Conservation (phyloP, 2,797 vertebrate genomes). For the Tarsius wallacei region DNA sequence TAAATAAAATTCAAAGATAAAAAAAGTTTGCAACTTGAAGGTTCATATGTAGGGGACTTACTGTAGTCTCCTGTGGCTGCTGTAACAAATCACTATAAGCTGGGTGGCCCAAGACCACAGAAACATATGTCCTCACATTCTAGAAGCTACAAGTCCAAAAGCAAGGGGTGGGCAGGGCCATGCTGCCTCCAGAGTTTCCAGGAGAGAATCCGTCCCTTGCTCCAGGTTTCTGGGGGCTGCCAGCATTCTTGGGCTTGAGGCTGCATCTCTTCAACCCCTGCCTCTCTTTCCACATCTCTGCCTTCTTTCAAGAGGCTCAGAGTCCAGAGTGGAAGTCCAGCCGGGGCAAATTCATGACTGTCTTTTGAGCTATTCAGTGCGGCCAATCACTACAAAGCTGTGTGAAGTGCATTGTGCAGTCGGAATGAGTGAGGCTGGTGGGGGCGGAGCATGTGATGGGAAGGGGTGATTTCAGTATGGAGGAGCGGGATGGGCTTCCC, state of each 20-base stretch:
- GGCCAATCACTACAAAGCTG: no score
- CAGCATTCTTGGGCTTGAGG: not conserved
- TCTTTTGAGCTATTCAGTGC: not conserved
- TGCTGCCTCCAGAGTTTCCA: not conserved
- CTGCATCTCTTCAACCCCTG: not conserved
- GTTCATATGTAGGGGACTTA: no score
- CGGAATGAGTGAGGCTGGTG: not conserved
- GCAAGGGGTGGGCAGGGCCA: not conserved
- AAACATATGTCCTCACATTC: not conserved
- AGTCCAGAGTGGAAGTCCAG: not conserved
- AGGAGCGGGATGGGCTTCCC: not conserved
- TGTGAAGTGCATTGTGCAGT: not conserved
- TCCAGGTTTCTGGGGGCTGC: not conserved
- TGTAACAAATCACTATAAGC: not conserved
- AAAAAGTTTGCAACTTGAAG: no score
- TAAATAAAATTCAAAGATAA: no score
- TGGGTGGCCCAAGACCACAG: no score
- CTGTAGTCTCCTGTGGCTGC: not conserved
- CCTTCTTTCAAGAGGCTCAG: not conserved
- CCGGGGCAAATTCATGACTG: not conserved
- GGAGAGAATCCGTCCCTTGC: not conserved
- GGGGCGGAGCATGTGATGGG: not conserved
- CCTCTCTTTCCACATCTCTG: no score
- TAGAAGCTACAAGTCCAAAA: no score
- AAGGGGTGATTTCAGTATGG: not conserved